Evolutionary conservation across 2,113 vertebrate genomes (phyloP).

Genomic region (Cettia cetti): DNA sequence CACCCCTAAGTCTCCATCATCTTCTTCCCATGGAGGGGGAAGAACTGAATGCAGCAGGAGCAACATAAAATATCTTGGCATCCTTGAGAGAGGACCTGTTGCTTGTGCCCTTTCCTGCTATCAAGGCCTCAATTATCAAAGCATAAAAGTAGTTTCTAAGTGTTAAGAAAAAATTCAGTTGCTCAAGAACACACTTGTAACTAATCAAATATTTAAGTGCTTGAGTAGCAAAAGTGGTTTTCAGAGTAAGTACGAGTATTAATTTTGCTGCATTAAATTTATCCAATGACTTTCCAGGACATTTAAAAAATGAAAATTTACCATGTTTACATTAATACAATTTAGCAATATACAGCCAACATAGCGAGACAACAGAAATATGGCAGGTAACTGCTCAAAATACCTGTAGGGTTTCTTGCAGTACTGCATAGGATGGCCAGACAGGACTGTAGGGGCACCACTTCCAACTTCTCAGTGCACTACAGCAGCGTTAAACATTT

Average conservation of each 20-base stretch:
- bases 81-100: background rate
- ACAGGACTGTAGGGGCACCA: background rate
- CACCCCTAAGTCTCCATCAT: background rate
- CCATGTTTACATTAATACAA: background rate
- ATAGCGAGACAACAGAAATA: background rate
- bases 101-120: background rate
- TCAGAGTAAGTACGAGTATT: background rate
- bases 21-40: background rate
- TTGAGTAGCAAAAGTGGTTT: background rate
- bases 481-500: rapidly evolving
- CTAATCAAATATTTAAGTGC: background rate
- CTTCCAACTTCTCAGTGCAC: background rate
- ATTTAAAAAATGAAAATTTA: background rate
- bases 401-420: rapidly evolving
- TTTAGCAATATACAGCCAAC: background rate
- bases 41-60: background rate
- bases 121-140: background rate
- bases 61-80: background rate
- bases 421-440: background rate
- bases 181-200: background rate
- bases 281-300: background rate
- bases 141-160: background rate
- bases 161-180: background rate
- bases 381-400: background rate
- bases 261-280: background rate